Evolutionary conservation across 35 echinoderm and acorn worm species (phyloP), one percentile per base, ranked within the genome.

Genomic region (Strongylocentrotus purpuratus): DNA sequence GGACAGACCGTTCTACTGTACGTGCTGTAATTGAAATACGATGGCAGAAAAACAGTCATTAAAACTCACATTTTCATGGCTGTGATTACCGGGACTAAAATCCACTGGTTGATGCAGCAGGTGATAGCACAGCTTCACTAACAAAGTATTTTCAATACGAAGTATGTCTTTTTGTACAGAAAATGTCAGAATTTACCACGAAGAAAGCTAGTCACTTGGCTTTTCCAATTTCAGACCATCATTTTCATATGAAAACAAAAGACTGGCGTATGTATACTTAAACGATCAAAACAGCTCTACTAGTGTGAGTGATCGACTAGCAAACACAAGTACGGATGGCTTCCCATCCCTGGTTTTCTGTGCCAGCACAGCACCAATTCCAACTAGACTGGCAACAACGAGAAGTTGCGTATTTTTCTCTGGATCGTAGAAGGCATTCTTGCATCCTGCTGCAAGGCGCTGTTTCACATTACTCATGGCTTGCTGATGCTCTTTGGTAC

Each of bases 281-380:
- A n/a, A n/a, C n/a, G n/a, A n/a, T n/a, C n/a, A n/a, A n/a, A n/a
- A n/a, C n/a, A n/a, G n/a, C n/a, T n/a, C n/a, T n/a, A n/a, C n/a
- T n/a, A n/a, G n/a, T n/a, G n/a, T n/a, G n/a, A 52, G 48, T 5
- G 48, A 52, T 52, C 48, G 5, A 12, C 48, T 52, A 5, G 48
- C 48, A 12, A 52, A 52, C 12, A 12, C 48, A 12, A 52, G 5
- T 12, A 52, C 48, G 5, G 48, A 52, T 52, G 48, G 91, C 25
- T 95, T 92, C 33, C 97, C 95, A 46, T 95, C 92, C 22, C 46
- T 61, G 45, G 94, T 85, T 33, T 50, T n/a, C 95, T 97, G 97
- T 25, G 95, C 95, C 12, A 97, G 95, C 71, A 87, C 94, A 45
- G 95, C 97, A 92, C 95, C 94, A 86, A 97, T 9, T 5, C 97